Evolutionary conservation across 2,888 invertebrate species (phyloP), one percentile per base, ranked within the genome.

Genomic region (Iphiclides podalirius): DNA sequence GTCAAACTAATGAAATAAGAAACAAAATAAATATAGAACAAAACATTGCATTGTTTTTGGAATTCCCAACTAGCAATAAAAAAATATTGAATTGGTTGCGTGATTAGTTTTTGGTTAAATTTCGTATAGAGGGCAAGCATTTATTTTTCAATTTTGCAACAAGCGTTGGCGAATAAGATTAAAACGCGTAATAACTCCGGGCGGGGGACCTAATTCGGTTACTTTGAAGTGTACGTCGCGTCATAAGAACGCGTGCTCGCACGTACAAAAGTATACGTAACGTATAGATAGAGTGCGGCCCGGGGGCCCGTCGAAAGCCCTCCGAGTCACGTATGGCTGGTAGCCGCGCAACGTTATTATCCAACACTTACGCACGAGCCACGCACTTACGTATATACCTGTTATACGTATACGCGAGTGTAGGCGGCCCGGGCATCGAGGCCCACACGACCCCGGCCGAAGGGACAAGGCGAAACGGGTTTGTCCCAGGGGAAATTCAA

Each of bases 401-500:
- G n/a, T 52, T 53, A 53, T 56, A 64, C 14, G 15, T 43, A 39
- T 44, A 45, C 40, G 45, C 58, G 57, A 52, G 50, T 48, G 68
- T 67, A 69, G 63, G 68, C 65, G 64, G 78, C 86, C 86, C 86
- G 86, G 86, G 87, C 86, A 84, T 75, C 76, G 64, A 74, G 79
- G 84, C 86, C 85, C n/a, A n/a, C n/a, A 83, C 87, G 85, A 85
- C 86, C 87, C 85, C 83, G 79, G 71, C 72, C 75, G 73, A 86
- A 88, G 87, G 88, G 87, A 87, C 87, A 88, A 87, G 86, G 87
- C 77, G 87, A 88, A 88, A 88, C 88, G 88, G 89, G 89, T 89
- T 89, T 87, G 88, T 89, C 89, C 88, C 89, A 81, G 82, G 89
- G 89, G 89, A 89, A 89, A 89, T 89, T 89, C 89, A 89, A 89